Base-by-base conservation (phyloP, 2,888 invertebrate species). In the Agrilus cyanescens region DNA sequence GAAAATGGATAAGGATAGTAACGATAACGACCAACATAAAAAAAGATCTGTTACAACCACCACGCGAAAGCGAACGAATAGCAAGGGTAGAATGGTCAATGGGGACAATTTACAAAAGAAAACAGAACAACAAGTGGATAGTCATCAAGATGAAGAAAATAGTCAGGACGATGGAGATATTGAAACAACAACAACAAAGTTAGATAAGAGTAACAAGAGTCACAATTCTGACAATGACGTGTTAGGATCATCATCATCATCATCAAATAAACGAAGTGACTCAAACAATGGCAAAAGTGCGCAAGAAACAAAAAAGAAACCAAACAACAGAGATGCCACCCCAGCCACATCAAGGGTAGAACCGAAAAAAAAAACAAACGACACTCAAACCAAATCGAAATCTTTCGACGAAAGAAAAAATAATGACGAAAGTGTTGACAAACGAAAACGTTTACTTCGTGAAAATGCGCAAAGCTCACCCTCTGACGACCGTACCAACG, bases 81-180 rank as follows among this genome's bases (percentile, higher is more conserved):
- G 41, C 13, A 33, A 33, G 13, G 15, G 12, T 8, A 33, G n/a
- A 7, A 13, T 33, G 13, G 12, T 12, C 33, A 33, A 13, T 7
- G 33, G 15, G 2, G 33, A 33, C 7, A n/a, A 12, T 33, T 7
- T 10, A 2, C 33, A 4, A 25, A 25, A 25, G 25, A 25, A 25
- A 25, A 10, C 12, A 12, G 33, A 33, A 15, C 40, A 45, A 29
- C 47, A 46, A 42, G 44, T 41, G 5, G 37, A 47, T 16, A 43
- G 51, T 39, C 41, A 50, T 13, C 41, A 48, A 31, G 48, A 50
- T 37, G 45, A 45, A 32, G 39, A 45, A 34, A 44, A 46, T 18
- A 37, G 46, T 18, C 38, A 46, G 12, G 43, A 44, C 13, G 59
- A 57, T 18, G 44, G 46, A 31, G 10, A 39, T 13, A 20, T 25